Base-by-base conservation (phyloP, 2,888 invertebrate genomes). In the Philaethria dido region DNA sequence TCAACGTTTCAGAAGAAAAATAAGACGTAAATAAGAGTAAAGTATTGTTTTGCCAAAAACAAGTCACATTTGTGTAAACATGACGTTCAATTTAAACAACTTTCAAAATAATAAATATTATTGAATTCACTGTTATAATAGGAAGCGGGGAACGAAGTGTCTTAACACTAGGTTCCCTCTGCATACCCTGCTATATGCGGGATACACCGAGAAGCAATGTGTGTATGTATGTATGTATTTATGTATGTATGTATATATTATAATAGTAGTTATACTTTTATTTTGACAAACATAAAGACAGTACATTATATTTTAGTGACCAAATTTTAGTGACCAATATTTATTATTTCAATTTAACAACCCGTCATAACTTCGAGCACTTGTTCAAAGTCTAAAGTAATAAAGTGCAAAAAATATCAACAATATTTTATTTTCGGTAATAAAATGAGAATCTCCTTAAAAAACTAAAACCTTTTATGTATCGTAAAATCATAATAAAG, bases 401-500 rank as follows among this genome's bases (percentile, higher is more conserved):
- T 48, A 50, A 14, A 1, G 1, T 8, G 4, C 1, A 6, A 13
- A 22, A 47, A 47, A 45, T 11, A 36, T 39, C 3, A 14, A 14
- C 18, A 20, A 20, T 48, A 4, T 22, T 50, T 25, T 14, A 50
- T 50, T 50, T 48, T 25, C 25, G 0, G n/a, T 0, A 3, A 25
- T 50, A 14, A n/a, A 39, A 39, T 55, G 14, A 39, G 55, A 20
- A n/a, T 13, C 20, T 20, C 8, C 16, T 6, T 36, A 20, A 18
- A 36, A 55, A 55, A 36, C 13, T 20, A 39, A 33, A 39, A 13
- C 6, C 36, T 36, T 33, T 55, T 55, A 20, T 39, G 3, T 20
- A 39, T 36, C 39, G 55, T 55, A 22, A 22, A 55, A 8, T 36
- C 55, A 20, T 39, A 55, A 55, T 55, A 20, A 55, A 55, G 20